Base-by-base conservation (phyloP, 1,140 invertebrate species). In the Apis dorsata region DNA sequence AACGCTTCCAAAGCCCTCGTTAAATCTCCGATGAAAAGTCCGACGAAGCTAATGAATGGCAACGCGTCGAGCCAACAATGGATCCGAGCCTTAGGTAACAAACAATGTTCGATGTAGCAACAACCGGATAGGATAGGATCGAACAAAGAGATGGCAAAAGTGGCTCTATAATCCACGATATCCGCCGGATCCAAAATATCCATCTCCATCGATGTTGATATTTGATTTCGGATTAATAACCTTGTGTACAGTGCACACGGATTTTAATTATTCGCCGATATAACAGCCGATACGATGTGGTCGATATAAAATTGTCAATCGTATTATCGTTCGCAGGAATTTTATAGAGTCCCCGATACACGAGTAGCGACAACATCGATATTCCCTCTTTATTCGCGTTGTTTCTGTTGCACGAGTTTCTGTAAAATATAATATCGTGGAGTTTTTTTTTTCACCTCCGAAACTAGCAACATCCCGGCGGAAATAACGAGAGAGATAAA, bases 191-290 rank as follows among this genome's bases (percentile, higher is more conserved):
- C 68, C 17, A 28, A 69, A 76, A 19, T 28, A 19, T 34, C 28
- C 12, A 60, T 55, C 49, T 44, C 17, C 10, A 24, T 24, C 24
- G 7, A 19, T 44, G n/a, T 34, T 44, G 55, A 77, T 77, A 82
- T 77, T 69, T 72, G 79, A 57, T 66, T 57, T 49, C 55, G 53
- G 65, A 24, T 44, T 62, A 82, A 77, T 19, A 60, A 55, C n/a
- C 66, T 51, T 28, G 63, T 51, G 13, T 24, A 24, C 71, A 34
- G 62, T 28, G 65, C 70, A 17, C 44, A n/a, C 19, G 19, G 55
- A 53, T 69, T 76, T 77, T 69, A 72, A 80, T 80, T 65, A 73
- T 65, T 21, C 19, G 13, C 59, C 21, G 49, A 80, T 65, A 55
- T 73, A 80, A 80, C 15, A 44, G 5, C 34, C 34, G 34, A 44